phyloP scores from a whole-genome alignment of 2,113 vertebrate species.

The Rattus norvegicus region DNA sequence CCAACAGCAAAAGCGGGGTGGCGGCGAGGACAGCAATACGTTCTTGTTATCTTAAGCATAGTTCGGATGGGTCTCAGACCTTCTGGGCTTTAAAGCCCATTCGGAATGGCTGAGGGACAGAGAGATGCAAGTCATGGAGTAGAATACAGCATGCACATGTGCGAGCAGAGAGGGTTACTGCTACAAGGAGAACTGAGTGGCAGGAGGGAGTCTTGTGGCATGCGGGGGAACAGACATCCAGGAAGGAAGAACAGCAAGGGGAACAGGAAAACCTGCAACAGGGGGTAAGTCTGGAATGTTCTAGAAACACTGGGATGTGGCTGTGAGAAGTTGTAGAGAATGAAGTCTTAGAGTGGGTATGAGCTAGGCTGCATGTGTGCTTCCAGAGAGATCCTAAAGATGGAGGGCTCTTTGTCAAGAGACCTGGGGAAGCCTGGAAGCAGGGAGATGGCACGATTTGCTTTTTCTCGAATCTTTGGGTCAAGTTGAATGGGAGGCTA shows the following conservation, averaged over 20 bases:
- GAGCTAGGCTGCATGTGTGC: neutral
- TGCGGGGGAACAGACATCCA: neutral
- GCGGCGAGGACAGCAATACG: neutral
- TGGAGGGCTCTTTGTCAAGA: neutral
- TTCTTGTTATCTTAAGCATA: neutral
- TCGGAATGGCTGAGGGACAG: neutral
- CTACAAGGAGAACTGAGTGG: neutral
- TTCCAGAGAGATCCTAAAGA: neutral
- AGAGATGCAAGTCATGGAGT: accelerated
- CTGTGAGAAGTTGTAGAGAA: neutral
- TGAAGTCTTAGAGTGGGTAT: neutral
- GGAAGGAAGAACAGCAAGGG: neutral
- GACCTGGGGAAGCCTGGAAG: neutral
- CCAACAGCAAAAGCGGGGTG: neutral
- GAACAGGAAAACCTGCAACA: neutral
- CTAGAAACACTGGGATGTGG: neutral
- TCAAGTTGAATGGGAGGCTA: neutral
- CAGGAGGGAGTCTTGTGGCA: neutral
- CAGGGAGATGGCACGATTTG: neutral
- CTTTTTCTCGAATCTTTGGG: neutral
- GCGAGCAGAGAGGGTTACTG: accelerated
- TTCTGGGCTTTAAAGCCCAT: accelerated
- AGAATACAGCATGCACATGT: accelerated
- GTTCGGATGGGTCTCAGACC: neutral
- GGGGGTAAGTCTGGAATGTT: too few relatives aligned